A percentile compares a stretch with the other conserved stretches of the same genome.
Conservation (phyloP, 2,113 vertebrate genomes). For the Sceloporus undulatus region DNA sequence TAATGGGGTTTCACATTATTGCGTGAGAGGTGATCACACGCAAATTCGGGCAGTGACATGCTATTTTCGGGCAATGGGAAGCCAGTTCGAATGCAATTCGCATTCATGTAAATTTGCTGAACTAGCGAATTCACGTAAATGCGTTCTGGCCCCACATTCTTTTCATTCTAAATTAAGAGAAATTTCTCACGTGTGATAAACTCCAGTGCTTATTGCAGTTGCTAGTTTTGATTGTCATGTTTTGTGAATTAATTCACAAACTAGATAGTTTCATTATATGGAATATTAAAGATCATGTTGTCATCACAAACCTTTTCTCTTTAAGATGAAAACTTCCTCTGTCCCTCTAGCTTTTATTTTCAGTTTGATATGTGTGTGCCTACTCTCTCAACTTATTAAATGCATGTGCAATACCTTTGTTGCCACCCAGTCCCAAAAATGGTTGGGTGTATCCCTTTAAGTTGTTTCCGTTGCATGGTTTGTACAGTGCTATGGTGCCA, state of each 20-base stretch:
- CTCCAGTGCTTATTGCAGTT: background rate
- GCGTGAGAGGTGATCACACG: too few species aligned
- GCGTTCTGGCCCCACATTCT: too few species aligned
- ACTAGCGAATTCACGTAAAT: too few species aligned
- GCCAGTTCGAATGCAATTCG: too few species aligned
- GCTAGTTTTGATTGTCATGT: slow-evolving; percentile 6
- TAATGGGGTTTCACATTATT: too few species aligned
- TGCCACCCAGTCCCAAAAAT: background rate
- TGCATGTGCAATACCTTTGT: background rate
- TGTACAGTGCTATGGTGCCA: slow-evolving; percentile 24
- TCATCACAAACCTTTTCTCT: background rate
- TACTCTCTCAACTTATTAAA: slow-evolving; percentile 1
- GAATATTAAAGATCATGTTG: background rate
- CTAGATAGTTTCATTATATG: background rate
- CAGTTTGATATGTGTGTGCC: background rate
- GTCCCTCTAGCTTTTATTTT: background rate
- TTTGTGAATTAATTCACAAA: background rate
- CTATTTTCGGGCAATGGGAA: too few species aligned
- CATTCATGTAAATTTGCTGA: too few species aligned
- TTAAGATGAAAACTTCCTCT: background rate
- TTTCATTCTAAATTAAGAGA: too few species aligned
- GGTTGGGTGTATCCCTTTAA: slow-evolving; percentile 2
- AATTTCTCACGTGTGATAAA: too few species aligned
- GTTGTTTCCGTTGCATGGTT: slow-evolving; percentile 11
- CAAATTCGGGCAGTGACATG: too few species aligned